Evolutionary conservation across 2,888 invertebrate genomes (phyloP).

Genomic region (Tenthredo amoena): DNA sequence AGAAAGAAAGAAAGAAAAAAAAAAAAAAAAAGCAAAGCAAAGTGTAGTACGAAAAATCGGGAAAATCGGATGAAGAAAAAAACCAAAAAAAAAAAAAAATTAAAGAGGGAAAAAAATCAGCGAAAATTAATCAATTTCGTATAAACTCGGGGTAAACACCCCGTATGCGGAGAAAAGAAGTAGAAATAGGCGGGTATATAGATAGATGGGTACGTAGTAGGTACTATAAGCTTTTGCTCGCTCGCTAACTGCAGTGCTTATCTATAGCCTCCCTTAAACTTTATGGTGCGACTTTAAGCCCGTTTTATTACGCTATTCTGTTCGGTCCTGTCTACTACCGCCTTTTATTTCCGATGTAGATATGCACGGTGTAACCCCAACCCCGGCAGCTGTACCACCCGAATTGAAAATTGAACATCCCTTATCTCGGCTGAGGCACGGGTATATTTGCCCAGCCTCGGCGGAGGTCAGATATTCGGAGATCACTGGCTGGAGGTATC

Average conservation of each 20-base stretch:
- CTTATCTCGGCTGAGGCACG: not conserved
- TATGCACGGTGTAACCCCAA: not conserved
- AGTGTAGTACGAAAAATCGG: not conserved
- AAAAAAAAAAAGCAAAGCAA: not conserved
- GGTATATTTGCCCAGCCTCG: not conserved
- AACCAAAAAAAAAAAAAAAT: too few relatives aligned
- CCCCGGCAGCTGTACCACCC: not conserved
- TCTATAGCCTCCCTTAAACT: conserved; percentile 67
- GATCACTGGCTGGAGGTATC: not conserved
- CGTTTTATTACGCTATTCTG: conserved; percentile 67
- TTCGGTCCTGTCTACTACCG: conserved; percentile 44
- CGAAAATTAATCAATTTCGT: not conserved
- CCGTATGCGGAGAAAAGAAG: not conserved
- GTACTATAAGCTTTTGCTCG: conserved; percentile 40
- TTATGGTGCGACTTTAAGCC: conserved; percentile 71
- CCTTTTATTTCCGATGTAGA: conserved; percentile 45
- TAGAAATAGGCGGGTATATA: not conserved
- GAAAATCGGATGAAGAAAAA: not conserved
- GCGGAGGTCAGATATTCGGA: not conserved
- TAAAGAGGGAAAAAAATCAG: not conserved
- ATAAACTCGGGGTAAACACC: not conserved
- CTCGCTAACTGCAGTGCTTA: conserved; percentile 51
- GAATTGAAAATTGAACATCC: conserved; percentile 20
- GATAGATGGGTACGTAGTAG: not conserved
- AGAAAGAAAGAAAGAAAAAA: not conserved